Percentiles rank a stretch among this genome's conserved stretches.
Evolutionary conservation across 2,888 invertebrate genomes (phyloP).

Genomic region (Zhuqinia jingwanae): DNA sequence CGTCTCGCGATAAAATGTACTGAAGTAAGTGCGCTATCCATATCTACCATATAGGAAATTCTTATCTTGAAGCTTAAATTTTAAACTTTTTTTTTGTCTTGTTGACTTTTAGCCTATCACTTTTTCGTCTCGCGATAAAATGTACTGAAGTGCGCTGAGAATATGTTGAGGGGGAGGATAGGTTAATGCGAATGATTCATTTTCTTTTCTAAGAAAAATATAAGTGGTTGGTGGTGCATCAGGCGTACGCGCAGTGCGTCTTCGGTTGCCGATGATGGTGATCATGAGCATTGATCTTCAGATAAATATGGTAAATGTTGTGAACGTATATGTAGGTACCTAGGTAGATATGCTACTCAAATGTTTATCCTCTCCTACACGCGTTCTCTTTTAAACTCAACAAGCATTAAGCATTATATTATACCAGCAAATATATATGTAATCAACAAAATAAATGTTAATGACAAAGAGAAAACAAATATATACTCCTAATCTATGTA

Average conservation of each 20-base stretch:
- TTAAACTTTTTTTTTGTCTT: slow-evolving; percentile 65
- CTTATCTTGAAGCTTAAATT: slow-evolving; percentile 51
- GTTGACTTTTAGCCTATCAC: slow-evolving; percentile 63
- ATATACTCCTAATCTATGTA: neutral
- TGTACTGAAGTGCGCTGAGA: slow-evolving; percentile 39
- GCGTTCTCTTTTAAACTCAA: slow-evolving; percentile 4
- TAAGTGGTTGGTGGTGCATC: neutral
- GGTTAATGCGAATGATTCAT: neutral
- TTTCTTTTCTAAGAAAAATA: neutral
- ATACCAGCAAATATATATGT: slow-evolving; percentile 6
- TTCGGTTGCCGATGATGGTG: slow-evolving; percentile 6
- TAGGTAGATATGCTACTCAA: slow-evolving; percentile 34
- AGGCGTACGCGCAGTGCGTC: too few species aligned
- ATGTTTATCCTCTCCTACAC: slow-evolving; percentile 58
- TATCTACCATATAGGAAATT: slow-evolving; percentile 43
- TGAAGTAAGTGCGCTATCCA: slow-evolving; percentile 15
- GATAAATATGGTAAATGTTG: neutral
- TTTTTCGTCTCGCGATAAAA: slow-evolving; percentile 33
- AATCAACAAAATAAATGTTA: neutral
- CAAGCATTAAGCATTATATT: neutral
- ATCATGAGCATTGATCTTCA: slow-evolving; percentile 57
- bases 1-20: slow-evolving; percentile 50
- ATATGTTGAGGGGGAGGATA: neutral
- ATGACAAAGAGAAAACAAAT: slow-evolving; percentile 3
- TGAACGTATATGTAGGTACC: neutral